Base-by-base conservation (phyloP, 1,140 invertebrate species). In the Papilio machaon region DNA sequence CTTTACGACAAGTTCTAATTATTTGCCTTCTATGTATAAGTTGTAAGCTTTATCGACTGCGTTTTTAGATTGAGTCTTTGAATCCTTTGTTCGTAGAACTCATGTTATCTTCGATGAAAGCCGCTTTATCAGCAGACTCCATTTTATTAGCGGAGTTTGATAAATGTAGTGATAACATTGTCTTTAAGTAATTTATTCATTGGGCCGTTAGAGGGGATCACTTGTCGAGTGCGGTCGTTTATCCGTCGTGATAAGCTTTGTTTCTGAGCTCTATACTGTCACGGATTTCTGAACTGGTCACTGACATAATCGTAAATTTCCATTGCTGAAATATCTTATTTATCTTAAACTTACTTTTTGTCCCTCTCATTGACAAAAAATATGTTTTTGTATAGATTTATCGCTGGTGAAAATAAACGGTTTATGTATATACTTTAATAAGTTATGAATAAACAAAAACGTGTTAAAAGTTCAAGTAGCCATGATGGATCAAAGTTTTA, bases 141-240 rank as follows among this genome's bases (percentile, higher is more conserved):
- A 70, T 30, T 70, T 70, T 70, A 70, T 70, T 70, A 70, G 64
- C 64, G 64, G 23, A 70, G 64, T 70, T 70, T 70, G 64, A 70
- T 70, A 70, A 35, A 70, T 70, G 64, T 70, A 70, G 64, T 70
- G 64, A 70, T 70, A 70, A 70, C 64, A 70, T 70, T 70, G 64
- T 70, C 64, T 70, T 70, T 35, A 70, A 70, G 64, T 70, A 70
- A 70, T 70, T 70, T 70, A 70, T 70, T 35, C 64, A 70, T 70
- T 70, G 30, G 64, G 30, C 64, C 64, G 64, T 70, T 70, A 70
- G 64, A 70, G 30, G 60, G 64, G 64, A 35, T 70, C 64, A 70
- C 64, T 70, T 70, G 64, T 70, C 64, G 64, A 70, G 64, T 70
- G 30, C 64, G 64, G 64, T 70, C 64, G 64, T 70, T 70, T 23